phyloP scores from a whole-genome alignment of 2,888 invertebrate genomes.

The Peribatodes rhomboidaria region DNA sequence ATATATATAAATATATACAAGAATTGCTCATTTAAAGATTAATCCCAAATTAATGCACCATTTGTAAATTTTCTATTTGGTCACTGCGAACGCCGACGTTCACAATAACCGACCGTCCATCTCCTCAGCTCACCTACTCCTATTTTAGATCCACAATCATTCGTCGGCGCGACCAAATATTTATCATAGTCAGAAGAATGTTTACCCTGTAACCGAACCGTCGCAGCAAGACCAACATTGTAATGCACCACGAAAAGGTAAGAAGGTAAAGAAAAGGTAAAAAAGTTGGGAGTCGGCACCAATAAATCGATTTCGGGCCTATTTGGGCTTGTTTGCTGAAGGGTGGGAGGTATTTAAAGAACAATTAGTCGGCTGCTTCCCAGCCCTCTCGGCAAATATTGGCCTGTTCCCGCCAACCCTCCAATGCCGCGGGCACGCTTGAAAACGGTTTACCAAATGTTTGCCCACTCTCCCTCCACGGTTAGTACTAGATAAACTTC shows the following conservation, averaged over 20 bases:
- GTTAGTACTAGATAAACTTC: slow-evolving; percentile 1
- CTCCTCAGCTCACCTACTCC: slow-evolving; percentile 17
- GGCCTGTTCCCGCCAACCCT: slow-evolving; percentile 85
- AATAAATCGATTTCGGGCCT: slow-evolving; percentile 71
- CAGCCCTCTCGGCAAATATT: slow-evolving; percentile 82
- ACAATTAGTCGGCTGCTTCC: slow-evolving; percentile 84
- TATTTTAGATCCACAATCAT: slow-evolving; percentile 35
- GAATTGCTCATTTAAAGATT: too few species aligned
- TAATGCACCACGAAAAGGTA: slow-evolving; percentile 59
- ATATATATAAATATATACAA: too few species aligned
- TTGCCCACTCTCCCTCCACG: slow-evolving; percentile 75
- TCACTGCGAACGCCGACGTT: neutral
- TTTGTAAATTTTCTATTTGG: neutral
- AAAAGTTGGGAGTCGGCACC: slow-evolving; percentile 69
- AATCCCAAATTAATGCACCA: too few species aligned
- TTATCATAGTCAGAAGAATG: slow-evolving; percentile 63
- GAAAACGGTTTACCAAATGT: slow-evolving; percentile 79
- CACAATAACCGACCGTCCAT: neutral
- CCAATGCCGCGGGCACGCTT: slow-evolving; percentile 76
- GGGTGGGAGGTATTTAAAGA: slow-evolving; percentile 84
- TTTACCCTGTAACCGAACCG: slow-evolving; percentile 70
- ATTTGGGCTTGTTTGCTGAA: slow-evolving; percentile 77
- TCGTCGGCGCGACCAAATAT: slow-evolving; percentile 58
- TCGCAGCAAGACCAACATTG: slow-evolving; percentile 55
- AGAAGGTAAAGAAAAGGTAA: slow-evolving; percentile 31